Percentiles rank a stretch among this genome's conserved stretches.
These are phyloP conservation scores for Epirrhoe tristata DNA, from an alignment of 2,888 invertebrate species.

Conservation along the genomic window DNA sequence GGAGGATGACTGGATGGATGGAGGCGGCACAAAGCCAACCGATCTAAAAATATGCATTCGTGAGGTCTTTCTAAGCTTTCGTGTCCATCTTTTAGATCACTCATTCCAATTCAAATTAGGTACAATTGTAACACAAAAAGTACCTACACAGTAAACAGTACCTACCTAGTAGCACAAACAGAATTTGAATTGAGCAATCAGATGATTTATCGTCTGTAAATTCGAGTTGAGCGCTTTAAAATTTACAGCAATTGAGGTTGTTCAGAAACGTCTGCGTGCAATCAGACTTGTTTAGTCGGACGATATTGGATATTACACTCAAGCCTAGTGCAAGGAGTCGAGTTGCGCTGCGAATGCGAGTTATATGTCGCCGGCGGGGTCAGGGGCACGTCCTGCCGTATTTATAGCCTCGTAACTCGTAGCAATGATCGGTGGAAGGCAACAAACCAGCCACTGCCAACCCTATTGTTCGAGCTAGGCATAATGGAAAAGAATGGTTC, in stretches of 20 bases:
- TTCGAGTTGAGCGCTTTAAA: conserved; percentile 44
- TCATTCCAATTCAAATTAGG: too few species aligned
- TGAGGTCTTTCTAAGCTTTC: too few species aligned
- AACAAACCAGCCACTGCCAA: conserved; percentile 66
- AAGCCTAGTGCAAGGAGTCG: conserved; percentile 34
- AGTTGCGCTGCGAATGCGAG: conserved; percentile 40
- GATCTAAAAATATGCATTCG: too few species aligned
- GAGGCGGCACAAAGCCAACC: too few species aligned
- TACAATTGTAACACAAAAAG: too few species aligned
- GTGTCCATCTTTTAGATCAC: too few species aligned
- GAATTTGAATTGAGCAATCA: conserved; percentile 45
- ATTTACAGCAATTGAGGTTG: conserved; percentile 43
- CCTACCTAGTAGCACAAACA: conserved; percentile 4
- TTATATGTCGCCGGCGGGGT: conserved; percentile 61
- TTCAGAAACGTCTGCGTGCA: conserved; percentile 39
- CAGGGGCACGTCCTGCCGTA: conserved; percentile 78
- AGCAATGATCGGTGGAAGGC: conserved; percentile 73
- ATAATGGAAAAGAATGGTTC: conserved; percentile 74
- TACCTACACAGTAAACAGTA: too few species aligned
- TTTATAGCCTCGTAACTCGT: conserved; percentile 82
- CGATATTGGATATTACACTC: conserved; percentile 29
- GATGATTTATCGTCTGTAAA: conserved; percentile 47
- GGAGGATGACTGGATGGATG: too few species aligned
- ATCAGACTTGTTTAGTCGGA: conserved; percentile 37
- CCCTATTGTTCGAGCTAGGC: conserved; percentile 78